Evolutionary conservation across 2,113 vertebrate genomes (phyloP).

Genomic region (Heterochromis multidens): DNA sequence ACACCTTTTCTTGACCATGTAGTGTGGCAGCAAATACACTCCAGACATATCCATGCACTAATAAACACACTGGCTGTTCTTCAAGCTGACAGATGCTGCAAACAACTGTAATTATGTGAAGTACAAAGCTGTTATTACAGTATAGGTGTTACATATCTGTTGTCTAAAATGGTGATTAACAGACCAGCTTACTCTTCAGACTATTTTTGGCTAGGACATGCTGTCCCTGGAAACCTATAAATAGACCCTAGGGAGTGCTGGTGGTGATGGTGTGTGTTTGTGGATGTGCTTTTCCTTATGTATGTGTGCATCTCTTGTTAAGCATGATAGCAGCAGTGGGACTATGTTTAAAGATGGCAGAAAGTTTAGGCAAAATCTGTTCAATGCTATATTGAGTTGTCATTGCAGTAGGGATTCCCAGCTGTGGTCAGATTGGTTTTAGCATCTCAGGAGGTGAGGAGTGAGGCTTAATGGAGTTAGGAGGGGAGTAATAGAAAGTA

Average conservation of each 20-base stretch:
- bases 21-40: neutral
- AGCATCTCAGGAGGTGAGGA: neutral
- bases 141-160: neutral
- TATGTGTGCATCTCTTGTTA: neutral
- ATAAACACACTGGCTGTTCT: neutral
- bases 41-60: neutral
- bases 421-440: neutral
- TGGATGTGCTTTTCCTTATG: neutral
- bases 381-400: neutral
- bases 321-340: neutral
- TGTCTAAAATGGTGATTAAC: conserved; percentile 11
- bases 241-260: conserved; percentile 13
- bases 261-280: neutral
- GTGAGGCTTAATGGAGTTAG: neutral
- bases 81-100: neutral
- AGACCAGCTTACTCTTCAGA: neutral
- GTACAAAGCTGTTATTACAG: neutral
- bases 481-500: neutral
- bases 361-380: neutral
- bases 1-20: neutral
- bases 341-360: neutral
- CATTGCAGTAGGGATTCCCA: neutral
- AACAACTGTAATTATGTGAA: conserved; percentile 7
- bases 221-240: conserved; percentile 22
- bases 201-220: neutral